These are phyloP conservation scores for Glyptemys insculpta DNA, from an alignment of 2,797 vertebrate species.

Conservation along the genomic window DNA sequence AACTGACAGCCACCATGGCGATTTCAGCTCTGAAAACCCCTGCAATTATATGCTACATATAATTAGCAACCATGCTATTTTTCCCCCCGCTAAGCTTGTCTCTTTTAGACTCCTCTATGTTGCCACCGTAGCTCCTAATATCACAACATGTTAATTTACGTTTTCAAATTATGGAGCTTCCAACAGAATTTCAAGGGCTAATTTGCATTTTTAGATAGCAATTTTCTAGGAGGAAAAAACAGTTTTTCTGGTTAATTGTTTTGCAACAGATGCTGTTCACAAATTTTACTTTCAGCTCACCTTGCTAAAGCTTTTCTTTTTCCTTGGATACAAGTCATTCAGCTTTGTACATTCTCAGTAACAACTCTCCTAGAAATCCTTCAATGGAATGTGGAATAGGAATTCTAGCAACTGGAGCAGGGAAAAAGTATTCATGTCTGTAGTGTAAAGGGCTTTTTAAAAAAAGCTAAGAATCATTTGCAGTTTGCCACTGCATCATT, in stretches of 20 bases:
- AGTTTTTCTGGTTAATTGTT: neutral
- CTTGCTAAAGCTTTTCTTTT: neutral
- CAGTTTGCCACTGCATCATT: neutral
- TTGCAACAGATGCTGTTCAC: neutral
- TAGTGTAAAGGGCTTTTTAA: neutral
- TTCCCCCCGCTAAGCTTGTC: neutral
- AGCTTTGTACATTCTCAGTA: neutral
- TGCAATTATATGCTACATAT: neutral
- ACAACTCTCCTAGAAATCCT: neutral
- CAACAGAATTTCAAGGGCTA: neutral
- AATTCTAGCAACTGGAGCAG: neutral
- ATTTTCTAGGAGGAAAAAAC: neutral
- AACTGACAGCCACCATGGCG: neutral
- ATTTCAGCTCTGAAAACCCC: neutral
- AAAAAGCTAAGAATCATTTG: neutral
- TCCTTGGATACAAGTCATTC: neutral
- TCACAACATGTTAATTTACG: neutral
- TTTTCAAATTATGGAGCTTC: neutral
- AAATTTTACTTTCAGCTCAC: neutral
- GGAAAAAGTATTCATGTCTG: neutral
- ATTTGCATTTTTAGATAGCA: neutral
- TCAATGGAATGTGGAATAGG: neutral
- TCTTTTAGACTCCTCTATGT: neutral
- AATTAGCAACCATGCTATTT: neutral
- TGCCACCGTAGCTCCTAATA: neutral